A percentile compares a stretch with the other conserved stretches of the same genome.
Conservation (phyloP, 2,888 invertebrate species). For the Nephrotoma guestfalica region DNA sequence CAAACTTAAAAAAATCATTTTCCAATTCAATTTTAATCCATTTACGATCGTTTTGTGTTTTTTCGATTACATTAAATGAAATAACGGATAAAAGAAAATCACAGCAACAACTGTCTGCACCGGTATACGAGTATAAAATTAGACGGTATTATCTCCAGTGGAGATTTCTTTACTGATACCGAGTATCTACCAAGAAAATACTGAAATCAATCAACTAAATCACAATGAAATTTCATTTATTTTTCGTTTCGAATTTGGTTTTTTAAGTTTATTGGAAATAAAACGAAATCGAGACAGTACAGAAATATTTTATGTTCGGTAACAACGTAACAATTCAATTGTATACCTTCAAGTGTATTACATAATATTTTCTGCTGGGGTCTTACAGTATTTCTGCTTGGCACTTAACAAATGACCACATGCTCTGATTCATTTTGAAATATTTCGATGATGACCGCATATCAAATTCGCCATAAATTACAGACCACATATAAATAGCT, state of each 20-base stretch:
- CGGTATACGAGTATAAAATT: neutral
- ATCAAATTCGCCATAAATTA: too few relatives aligned
- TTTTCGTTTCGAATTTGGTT: neutral
- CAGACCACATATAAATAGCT: too few relatives aligned
- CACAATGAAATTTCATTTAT: neutral
- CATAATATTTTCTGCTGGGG: neutral
- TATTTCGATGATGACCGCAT: too few relatives aligned
- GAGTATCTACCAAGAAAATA: neutral
- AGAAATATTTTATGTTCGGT: neutral
- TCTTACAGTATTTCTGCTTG: neutral
- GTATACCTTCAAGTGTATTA: neutral
- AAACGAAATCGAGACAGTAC: neutral
- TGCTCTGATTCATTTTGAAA: too few relatives aligned
- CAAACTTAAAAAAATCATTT: neutral
- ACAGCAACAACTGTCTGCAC: neutral
- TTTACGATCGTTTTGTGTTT: neutral
- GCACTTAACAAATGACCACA: too few relatives aligned
- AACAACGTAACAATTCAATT: neutral
- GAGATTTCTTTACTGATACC: neutral
- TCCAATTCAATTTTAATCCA: neutral
- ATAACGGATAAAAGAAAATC: neutral
- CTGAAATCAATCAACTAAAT: neutral
- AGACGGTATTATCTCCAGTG: neutral
- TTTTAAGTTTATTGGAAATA: neutral
- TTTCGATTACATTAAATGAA: neutral